Percentiles rank a stretch among this genome's conserved stretches.
phyloP scores from a whole-genome alignment of 2,797 vertebrate species.

The Natrix natrix region DNA sequence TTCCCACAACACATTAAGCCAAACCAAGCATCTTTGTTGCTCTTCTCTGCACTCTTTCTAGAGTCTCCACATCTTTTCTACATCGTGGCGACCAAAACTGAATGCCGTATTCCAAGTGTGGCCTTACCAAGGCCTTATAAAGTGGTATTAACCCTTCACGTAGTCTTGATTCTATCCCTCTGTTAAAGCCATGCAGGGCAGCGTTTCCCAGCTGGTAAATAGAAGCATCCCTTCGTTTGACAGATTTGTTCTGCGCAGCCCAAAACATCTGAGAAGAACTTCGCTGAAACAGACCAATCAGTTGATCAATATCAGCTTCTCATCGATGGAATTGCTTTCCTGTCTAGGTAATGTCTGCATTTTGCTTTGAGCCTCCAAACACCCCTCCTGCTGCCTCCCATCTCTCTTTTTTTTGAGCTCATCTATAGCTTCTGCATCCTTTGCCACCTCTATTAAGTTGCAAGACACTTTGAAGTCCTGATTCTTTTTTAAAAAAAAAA shows the following conservation, averaged over 20 bases:
- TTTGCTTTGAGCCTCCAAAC: background rate
- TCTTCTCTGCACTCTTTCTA: too few species aligned
- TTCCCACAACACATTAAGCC: too few species aligned
- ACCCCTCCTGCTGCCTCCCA: fast-evolving
- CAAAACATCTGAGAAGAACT: background rate
- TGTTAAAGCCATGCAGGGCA: background rate
- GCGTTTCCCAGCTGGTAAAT: background rate
- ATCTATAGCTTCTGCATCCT: background rate
- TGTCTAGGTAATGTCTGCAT: background rate
- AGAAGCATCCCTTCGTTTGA: background rate
- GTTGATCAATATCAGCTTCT: background rate
- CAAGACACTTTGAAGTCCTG: background rate
- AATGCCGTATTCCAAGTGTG: too few species aligned
- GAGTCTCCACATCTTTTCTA: too few species aligned
- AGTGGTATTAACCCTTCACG: too few species aligned
- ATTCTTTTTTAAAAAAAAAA: background rate
- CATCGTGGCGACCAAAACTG: too few species aligned
- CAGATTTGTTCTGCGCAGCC: background rate
- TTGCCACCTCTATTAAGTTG: background rate
- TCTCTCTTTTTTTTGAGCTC: background rate
- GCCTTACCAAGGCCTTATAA: too few species aligned
- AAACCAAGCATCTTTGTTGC: too few species aligned
- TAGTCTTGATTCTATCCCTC: too few species aligned
- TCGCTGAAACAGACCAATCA: background rate
- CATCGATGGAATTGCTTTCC: background rate